These are phyloP conservation scores for Oncorhynchus nerka DNA, from an alignment of 2,113 vertebrate species.

Conservation along the genomic window DNA sequence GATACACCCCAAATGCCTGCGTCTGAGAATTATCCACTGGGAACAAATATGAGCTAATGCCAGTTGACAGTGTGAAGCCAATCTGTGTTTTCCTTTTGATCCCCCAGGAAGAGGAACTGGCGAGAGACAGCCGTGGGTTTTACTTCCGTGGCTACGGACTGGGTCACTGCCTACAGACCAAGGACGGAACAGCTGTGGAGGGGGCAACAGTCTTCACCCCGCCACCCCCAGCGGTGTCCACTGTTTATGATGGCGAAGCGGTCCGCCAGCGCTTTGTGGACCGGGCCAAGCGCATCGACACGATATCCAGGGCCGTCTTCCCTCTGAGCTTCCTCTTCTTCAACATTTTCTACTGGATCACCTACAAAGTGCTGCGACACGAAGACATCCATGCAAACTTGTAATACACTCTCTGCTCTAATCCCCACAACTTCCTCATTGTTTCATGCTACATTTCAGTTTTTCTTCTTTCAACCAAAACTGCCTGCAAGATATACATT, in stretches of 20 bases:
- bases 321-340: slow-evolving; percentile 92
- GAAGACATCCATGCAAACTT: slow-evolving; percentile 83
- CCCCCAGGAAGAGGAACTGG: slow-evolving; percentile 81
- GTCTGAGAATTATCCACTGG: slow-evolving; percentile 13
- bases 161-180: slow-evolving; percentile 82
- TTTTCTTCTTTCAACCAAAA: slow-evolving; percentile 57
- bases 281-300: slow-evolving; percentile 90
- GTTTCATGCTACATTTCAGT: slow-evolving; percentile 29
- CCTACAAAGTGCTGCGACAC: slow-evolving; percentile 89
- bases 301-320: slow-evolving; percentile 86
- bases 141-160: slow-evolving; percentile 85
- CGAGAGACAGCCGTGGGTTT: slow-evolving; percentile 79
- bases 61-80: slow-evolving; percentile 37
- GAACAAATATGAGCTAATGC: slow-evolving; percentile 27
- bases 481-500: slow-evolving; percentile 63
- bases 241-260: slow-evolving; percentile 69
- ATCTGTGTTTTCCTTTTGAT: slow-evolving; percentile 43
- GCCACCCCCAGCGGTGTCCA: slow-evolving; percentile 22
- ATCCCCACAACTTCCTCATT: background rate
- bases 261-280: slow-evolving; percentile 79
- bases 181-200: slow-evolving; percentile 71
- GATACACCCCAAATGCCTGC: background rate
- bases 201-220: slow-evolving; percentile 66
- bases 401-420: slow-evolving; percentile 46
- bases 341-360: slow-evolving; percentile 93